Evolutionary conservation across 2,888 invertebrate genomes (phyloP), one percentile per base, ranked within the genome.

Genomic region (Synanthedon tipuliformis): DNA sequence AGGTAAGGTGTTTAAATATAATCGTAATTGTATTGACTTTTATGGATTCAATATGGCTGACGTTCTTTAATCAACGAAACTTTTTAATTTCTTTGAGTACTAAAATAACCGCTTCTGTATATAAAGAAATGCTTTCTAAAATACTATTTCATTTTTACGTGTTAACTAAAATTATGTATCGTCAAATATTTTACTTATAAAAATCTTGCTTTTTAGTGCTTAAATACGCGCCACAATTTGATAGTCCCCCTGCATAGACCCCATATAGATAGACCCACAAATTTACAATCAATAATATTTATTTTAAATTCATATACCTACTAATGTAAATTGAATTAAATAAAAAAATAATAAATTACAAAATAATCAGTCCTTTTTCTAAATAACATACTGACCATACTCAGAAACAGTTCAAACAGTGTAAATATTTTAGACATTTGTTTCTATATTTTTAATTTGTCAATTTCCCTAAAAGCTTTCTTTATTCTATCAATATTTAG

Each of bases 1-100:
- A 91, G 90, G 94, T 94, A 89, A 69, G 73, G 67, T 56, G 52
- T 34, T 60, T 61, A 58, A 59, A 55, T 56, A 73, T 73, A 70
- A 66, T 75, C 77, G 82, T 81, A 71, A 73, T 75, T 86, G 77
- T 84, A 80, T 87, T 85, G 83, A 86, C 82, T 86, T 71, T 70
- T 55, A 61, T 65, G 59, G 56, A 69, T 69, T 56, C 71, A 77
- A 78, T 63, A 83, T 83, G 86, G 85, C 83, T 64, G 78, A 66
- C 69, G 55, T 58, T 57, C 64, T 53, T 50, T 34, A 34, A 54
- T 55, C 54, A 53, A 58, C 55, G 57, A 70, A 41, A 65, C 76
- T 78, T 73, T 75, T 78, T 73, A 62, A 60, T 64, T 59, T 64
- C 75, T 73, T 73, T 5, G 8, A 13, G 5, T 45, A 45, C 45